These are phyloP conservation scores for Hydropotes inermis DNA, from an alignment of 2,113 vertebrate species.

Conservation along the genomic window DNA sequence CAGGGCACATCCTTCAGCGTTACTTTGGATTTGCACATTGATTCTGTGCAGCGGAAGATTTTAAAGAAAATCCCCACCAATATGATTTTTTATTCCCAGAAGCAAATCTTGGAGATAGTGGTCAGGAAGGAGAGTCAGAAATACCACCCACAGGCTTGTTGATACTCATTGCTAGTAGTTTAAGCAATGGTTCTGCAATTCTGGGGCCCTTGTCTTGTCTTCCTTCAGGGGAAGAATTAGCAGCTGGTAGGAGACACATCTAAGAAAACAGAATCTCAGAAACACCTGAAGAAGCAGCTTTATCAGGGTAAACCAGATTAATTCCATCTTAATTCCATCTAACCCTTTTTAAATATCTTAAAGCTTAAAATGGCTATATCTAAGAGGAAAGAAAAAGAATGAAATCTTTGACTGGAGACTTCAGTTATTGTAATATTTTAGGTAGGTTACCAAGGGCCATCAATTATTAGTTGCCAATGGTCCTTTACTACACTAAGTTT, in stretches of 20 bases:
- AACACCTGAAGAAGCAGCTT: neutral
- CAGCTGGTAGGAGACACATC: neutral
- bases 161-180: neutral
- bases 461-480: neutral
- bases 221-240: neutral
- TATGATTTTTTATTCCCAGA: neutral
- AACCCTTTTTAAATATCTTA: neutral
- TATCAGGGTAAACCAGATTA: neutral
- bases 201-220: neutral
- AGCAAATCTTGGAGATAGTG: neutral
- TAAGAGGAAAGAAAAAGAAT: neutral
- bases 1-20: neutral
- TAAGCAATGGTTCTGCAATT: accelerated
- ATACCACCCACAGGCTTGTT: neutral
- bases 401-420: neutral
- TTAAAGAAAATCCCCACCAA: neutral
- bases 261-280: neutral
- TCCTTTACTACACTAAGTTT: constrained; percentile 33
- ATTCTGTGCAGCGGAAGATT: neutral
- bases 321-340: neutral
- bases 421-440: constrained; percentile 25
- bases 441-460: constrained; percentile 31
- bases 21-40: neutral
- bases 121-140: neutral
- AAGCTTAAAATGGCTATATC: neutral